Evolutionary conservation across 2,797 vertebrate genomes (phyloP).

Genomic region (Lithobates sylvaticus): DNA sequence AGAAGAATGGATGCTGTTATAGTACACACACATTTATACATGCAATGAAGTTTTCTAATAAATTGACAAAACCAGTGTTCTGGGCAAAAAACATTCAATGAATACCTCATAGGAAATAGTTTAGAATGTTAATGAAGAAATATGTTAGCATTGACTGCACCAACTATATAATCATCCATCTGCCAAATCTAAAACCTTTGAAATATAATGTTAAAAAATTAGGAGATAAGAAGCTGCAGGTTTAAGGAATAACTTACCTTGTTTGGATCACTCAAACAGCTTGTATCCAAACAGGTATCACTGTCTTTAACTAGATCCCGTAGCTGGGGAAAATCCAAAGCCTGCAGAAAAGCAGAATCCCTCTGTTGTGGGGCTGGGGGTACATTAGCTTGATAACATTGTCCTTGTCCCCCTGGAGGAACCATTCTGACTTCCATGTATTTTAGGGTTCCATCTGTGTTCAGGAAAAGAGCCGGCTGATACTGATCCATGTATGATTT

Average conservation of each 20-base stretch:
- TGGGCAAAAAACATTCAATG: too few species aligned
- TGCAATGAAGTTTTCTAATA: too few species aligned
- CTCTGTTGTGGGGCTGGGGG: slow-evolving; percentile 70
- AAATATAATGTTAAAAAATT: too few species aligned
- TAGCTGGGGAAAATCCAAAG: slow-evolving; percentile 67
- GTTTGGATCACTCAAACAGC: not conserved
- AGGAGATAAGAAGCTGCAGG: too few species aligned
- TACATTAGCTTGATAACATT: slow-evolving; percentile 26
- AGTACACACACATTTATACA: too few species aligned
- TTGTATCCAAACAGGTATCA: not conserved
- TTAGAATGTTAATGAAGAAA: too few species aligned
- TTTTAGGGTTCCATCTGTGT: slow-evolving; percentile 64
- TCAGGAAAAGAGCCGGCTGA: slow-evolving; percentile 91
- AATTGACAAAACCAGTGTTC: too few species aligned
- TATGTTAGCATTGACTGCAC: too few species aligned
- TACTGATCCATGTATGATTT: slow-evolving; percentile 85
- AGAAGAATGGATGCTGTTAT: too few species aligned
- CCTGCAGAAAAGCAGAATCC: slow-evolving; percentile 90
- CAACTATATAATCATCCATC: too few species aligned
- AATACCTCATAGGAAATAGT: too few species aligned
- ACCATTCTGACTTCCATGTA: slow-evolving; percentile 58
- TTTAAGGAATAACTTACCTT: slow-evolving; percentile 4
- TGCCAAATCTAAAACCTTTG: too few species aligned
- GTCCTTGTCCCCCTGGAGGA: slow-evolving; percentile 33
- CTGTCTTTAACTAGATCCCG: slow-evolving; percentile 5